Base-by-base conservation (phyloP, 2,113 vertebrate species). In the Perca schrenkii region DNA sequence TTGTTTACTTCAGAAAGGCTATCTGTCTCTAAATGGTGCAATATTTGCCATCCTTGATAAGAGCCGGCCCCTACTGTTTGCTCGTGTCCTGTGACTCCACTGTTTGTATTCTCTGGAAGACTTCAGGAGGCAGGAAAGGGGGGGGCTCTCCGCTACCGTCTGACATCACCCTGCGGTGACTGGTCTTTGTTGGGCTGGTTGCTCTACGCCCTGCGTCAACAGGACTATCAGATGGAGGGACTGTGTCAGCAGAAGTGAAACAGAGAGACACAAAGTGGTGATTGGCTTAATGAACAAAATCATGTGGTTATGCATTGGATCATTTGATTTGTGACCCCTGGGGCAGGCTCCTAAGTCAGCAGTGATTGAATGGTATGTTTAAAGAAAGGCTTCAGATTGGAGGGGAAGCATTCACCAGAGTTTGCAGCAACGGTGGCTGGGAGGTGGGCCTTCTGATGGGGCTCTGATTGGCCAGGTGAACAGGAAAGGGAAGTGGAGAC, bases 101-200 rank as follows among this genome's bases (percentile, higher is more conserved):
- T 1, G 93, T 93, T 85, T 98, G 97, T 25, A 97, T 89, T 91
- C 95, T 97, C 86, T 98, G 97, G 88, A 99, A 99, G 87, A 97
- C 95, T 83, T 99, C 97, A 0, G 98, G 98, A 0, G 97, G 96
- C 40, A 98, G 91, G 73, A 99, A 98, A 0, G 96, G 94, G 0
- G 93, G 93, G 3, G 91, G 93, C 50, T 95, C 94, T 3, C 93
- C 94, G 0, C 91, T 95, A 22, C 96, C 97, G 0, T 98, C 97
- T 0, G 97, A 98, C 77, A 78, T 91, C 15, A 95, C 95, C 7
- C 96, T 91, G 60, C 95, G 94, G 76, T 97, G 96, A 43, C 84
- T 93, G 50, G 79, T 91, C 21, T n/a, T 93, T 16, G 63, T 74
- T 0, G 83, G 1, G 86, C 80, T 19, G 12, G 47, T 5, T 1